A percentile compares a stretch with the other conserved stretches of the same genome.
These are phyloP conservation scores for Pseudachorutes palmiensis DNA, from an alignment of 1,140 invertebrate genomes.

Conservation along the genomic window DNA sequence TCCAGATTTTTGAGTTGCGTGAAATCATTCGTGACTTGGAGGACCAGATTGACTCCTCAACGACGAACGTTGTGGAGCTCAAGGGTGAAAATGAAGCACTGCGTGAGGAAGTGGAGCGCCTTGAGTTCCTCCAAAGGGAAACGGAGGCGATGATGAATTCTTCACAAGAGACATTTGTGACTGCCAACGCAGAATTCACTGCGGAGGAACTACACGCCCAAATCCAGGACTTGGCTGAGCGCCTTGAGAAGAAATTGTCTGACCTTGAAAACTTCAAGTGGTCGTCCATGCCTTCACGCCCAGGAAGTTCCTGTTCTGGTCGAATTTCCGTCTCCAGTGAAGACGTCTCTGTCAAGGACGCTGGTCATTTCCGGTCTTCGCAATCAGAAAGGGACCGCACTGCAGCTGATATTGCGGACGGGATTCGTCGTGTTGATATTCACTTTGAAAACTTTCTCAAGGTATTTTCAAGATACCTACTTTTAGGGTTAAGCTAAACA, in stretches of 20 bases:
- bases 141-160: conserved; percentile 40
- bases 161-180: conserved; percentile 16
- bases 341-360: conserved; percentile 33
- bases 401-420: conserved; percentile 15
- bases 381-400: background rate
- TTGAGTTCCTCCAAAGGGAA: conserved; percentile 49
- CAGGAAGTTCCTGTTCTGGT: conserved; percentile 31
- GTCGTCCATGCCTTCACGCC: conserved; percentile 14
- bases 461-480: too few species aligned
- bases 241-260: conserved; percentile 26
- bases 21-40: conserved; percentile 69
- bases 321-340: conserved; percentile 35
- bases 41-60: conserved; percentile 57
- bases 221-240: conserved; percentile 18
- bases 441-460: conserved; percentile 30
- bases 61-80: conserved; percentile 45
- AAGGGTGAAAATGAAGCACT: conserved; percentile 48
- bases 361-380: background rate
- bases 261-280: conserved; percentile 31
- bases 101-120: conserved; percentile 48
- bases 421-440: conserved; percentile 20
- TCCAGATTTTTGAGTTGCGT: conserved; percentile 53
- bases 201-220: conserved; percentile 32
- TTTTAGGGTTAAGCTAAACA: too few species aligned
- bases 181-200: conserved; percentile 15